A percentile compares a stretch with the other conserved stretches of the same genome.
Evolutionary conservation across 2,888 invertebrate genomes (phyloP).

Genomic region (Tridacna crocea): DNA sequence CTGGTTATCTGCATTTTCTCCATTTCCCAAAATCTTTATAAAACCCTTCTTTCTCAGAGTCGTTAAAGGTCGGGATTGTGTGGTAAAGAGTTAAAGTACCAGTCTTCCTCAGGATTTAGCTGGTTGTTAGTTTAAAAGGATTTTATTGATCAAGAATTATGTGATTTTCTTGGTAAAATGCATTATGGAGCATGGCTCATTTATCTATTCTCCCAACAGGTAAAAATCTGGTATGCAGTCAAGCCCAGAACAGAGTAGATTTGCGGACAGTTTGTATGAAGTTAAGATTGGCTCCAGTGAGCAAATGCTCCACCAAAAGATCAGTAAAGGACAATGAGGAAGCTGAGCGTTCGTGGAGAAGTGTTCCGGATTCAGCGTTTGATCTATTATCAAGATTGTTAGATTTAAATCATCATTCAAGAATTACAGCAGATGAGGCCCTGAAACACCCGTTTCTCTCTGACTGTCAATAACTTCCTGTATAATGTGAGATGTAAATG

Average conservation of each 20-base stretch:
- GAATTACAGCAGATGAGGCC: conserved; percentile 91
- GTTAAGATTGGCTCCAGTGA: conserved; percentile 71
- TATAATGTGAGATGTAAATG: neutral
- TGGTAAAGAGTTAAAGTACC: no score
- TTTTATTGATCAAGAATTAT: no score
- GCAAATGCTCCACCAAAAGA: conserved; percentile 44
- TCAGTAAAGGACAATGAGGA: conserved; percentile 49
- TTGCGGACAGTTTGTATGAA: conserved; percentile 83
- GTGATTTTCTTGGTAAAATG: no score
- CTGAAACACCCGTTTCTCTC: conserved; percentile 90
- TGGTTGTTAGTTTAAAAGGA: no score
- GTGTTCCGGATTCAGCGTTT: conserved; percentile 89
- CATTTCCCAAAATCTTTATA: no score
- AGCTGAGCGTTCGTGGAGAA: conserved; percentile 61
- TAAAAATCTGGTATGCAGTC: conserved; percentile 76
- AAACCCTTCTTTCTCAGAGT: no score
- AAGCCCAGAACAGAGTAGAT: conserved; percentile 76
- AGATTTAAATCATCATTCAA: conserved; percentile 91
- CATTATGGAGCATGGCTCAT: no score
- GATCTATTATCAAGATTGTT: conserved; percentile 89
- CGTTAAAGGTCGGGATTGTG: no score
- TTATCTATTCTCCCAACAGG: conserved; percentile 64
- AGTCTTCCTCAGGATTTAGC: no score
- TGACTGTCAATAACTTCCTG: conserved; percentile 15
- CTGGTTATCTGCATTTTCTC: no score